phyloP scores from a whole-genome alignment of 2,797 vertebrate genomes.

The Gallinago stenura region DNA sequence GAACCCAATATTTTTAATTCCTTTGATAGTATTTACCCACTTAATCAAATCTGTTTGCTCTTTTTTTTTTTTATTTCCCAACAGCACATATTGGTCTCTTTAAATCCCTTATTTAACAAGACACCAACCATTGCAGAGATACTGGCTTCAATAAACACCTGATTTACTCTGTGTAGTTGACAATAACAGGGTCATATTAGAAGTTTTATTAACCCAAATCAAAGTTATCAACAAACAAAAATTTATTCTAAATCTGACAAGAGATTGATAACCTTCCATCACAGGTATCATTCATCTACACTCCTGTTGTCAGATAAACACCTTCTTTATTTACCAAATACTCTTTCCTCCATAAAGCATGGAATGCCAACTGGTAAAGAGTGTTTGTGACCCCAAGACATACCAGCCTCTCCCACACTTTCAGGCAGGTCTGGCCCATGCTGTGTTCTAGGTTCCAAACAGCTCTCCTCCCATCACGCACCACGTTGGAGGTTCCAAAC shows the following conservation, averaged over 20 bases:
- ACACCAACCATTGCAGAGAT: not conserved
- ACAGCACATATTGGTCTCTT: not conserved
- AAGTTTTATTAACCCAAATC: not conserved
- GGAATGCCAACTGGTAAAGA: not conserved
- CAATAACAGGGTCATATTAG: not conserved
- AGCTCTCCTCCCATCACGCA: too few species aligned
- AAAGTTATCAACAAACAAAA: not conserved
- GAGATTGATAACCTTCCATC: not conserved
- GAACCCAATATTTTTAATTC: not conserved
- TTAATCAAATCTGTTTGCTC: not conserved
- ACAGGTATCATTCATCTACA: fast-evolving
- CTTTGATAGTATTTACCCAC: not conserved
- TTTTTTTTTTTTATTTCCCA: not conserved
- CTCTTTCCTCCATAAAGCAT: not conserved
- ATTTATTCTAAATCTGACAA: not conserved
- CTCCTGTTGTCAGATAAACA: not conserved
- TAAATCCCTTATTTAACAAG: not conserved
- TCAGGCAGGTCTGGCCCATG: not conserved
- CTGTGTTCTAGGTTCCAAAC: not conserved
- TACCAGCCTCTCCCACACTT: not conserved
- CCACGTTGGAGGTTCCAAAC: not conserved
- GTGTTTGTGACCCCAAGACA: not conserved
- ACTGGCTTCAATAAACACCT: not conserved
- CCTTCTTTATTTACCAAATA: not conserved
- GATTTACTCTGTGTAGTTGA: not conserved